phyloP scores from a whole-genome alignment of 1,140 invertebrate species.

The Brachionus angularis region DNA sequence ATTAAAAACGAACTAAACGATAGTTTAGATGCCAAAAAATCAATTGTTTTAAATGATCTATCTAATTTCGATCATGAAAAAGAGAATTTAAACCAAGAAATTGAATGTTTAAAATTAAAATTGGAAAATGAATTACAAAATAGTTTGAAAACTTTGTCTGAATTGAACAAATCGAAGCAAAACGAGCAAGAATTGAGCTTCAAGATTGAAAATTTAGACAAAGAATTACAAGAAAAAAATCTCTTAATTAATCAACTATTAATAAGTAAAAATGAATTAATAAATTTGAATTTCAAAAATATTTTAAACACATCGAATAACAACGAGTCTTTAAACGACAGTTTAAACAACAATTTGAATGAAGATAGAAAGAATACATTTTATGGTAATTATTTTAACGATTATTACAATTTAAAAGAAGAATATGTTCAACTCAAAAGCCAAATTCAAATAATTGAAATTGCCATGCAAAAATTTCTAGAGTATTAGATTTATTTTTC shows the following conservation, averaged over 20 bases:
- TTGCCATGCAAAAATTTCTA: neutral
- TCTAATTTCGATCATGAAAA: slow-evolving; percentile 26
- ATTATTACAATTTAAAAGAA: neutral
- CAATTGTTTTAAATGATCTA: slow-evolving; percentile 13
- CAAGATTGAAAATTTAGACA: slow-evolving; percentile 12
- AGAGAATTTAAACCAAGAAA: slow-evolving; percentile 16
- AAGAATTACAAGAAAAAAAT: slow-evolving; percentile 29
- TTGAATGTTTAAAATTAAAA: slow-evolving; percentile 4
- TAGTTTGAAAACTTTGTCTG: too few species aligned
- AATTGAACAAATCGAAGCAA: too few species aligned
- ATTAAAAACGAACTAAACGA: slow-evolving; percentile 18
- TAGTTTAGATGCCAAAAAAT: too few species aligned
- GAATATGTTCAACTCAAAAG: slow-evolving; percentile 11
- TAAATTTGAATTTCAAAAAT: slow-evolving; percentile 20
- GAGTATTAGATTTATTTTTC: neutral
- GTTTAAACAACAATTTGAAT: slow-evolving; percentile 11
- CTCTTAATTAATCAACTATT: slow-evolving; percentile 1
- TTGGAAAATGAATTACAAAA: neutral
- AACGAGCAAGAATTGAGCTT: neutral
- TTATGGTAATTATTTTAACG: neutral
- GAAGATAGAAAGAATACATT: neutral
- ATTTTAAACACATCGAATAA: slow-evolving; percentile 8
- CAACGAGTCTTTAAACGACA: slow-evolving; percentile 15
- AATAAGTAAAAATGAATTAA: slow-evolving; percentile 14
- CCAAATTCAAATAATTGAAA: slow-evolving; percentile 16